Base-by-base conservation (phyloP, 2,113 vertebrate species). In the Acrocephalus arundinaceus region DNA sequence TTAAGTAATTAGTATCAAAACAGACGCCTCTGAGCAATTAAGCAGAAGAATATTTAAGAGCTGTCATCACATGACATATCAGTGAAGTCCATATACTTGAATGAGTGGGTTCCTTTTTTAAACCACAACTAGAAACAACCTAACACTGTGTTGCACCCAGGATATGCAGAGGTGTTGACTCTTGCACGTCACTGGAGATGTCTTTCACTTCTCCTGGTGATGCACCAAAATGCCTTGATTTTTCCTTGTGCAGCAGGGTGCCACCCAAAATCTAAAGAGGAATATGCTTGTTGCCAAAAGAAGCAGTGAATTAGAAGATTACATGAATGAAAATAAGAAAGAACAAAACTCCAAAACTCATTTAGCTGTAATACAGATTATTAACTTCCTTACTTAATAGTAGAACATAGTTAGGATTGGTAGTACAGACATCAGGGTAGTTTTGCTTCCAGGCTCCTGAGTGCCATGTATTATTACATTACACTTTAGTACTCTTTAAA, bases 121-220 rank as follows among this genome's bases (percentile, higher is more conserved):
- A 74, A 27, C 16, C 58, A 68, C 48, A 61, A 14, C 11, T 30
- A 39, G 59, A 74, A 78, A 20, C 30, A 65, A 10, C 11, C 13
- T n/a, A 71, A 10, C 0, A 0, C 12, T 59, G 35, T 4, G 1
- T 37, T 92, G 31, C 58, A 72, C 52, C 58, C 89, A 54, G 63
- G 45, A 21, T 39, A 48, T n/a, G 90, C 19, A 74, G 35, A 30
- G 6, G 4, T 24, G 21, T 6, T 59, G 21, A 10, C 20, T 57
- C 30, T 31, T 62, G 27, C 46, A 62, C 21, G 30, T 39, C 51
- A 27, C 24, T n/a, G 39, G 62, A 41, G 33, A 31, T 24, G 9
- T 35, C 48, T 61, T 16, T 51, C 33, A 39, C 8, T 76, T 43
- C 67, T 49, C 4, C 48, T 62, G 55, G 7, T 80, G 30, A 20